A percentile compares a stretch with the other conserved stretches of the same genome.
Evolutionary conservation across 2,113 vertebrate species (phyloP).

Genomic region (Prolemur simus): DNA sequence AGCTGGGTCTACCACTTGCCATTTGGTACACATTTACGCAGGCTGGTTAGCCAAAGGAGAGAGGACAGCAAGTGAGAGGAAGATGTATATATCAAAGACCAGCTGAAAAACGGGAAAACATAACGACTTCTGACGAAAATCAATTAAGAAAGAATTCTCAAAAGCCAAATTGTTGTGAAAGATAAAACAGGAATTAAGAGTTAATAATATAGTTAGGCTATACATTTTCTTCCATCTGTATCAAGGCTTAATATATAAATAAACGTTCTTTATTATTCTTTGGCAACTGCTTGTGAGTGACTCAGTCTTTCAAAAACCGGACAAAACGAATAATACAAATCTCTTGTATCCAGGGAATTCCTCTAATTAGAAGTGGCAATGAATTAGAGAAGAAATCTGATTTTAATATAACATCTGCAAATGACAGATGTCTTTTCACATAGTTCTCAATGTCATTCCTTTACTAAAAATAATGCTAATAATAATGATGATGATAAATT

Average conservation of each 20-base stretch:
- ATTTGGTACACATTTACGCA: neutral
- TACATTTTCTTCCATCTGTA: constrained; percentile 79
- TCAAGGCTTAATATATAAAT: constrained; percentile 78
- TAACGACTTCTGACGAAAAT: neutral
- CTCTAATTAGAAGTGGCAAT: constrained; percentile 84
- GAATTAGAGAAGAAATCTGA: constrained; percentile 82
- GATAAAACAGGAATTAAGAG: constrained; percentile 63
- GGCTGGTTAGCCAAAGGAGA: neutral
- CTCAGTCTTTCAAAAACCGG: constrained; percentile 82
- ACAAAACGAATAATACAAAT: constrained; percentile 84
- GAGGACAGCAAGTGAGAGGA: neutral
- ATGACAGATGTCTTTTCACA: constrained; percentile 79
- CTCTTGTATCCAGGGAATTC: constrained; percentile 80
- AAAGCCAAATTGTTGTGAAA: constrained; percentile 43
- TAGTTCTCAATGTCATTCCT: constrained; percentile 73
- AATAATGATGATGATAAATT: constrained; percentile 16
- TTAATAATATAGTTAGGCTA: constrained; percentile 71
- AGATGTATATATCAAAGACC: neutral
- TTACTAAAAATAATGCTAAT: constrained; percentile 72
- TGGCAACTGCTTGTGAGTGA: constrained; percentile 80
- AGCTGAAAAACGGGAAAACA: neutral
- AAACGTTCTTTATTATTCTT: constrained; percentile 82
- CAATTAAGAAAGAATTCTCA: constrained; percentile 38
- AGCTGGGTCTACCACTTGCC: neutral
- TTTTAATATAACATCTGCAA: constrained; percentile 83